Evolutionary conservation across 2,113 vertebrate genomes (phyloP).

Genomic region (Butorides virescens): DNA sequence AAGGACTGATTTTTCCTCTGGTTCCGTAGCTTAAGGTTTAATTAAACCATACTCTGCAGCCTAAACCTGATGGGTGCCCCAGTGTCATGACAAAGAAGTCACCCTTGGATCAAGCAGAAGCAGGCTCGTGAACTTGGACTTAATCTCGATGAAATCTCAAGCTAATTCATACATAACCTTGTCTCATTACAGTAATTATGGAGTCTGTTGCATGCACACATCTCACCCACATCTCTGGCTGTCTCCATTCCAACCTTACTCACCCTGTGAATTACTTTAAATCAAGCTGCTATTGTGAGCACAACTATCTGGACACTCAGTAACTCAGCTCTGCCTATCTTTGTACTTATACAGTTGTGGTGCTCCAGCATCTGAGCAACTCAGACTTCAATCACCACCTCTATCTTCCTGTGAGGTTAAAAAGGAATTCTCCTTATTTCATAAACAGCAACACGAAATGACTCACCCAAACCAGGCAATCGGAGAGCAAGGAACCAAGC

Average conservation of each 20-base stretch:
- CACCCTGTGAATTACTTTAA: background rate
- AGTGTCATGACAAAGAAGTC: background rate
- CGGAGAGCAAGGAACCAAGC: background rate
- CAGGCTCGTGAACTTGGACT: background rate
- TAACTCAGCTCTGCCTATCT: background rate
- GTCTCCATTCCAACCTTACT: background rate
- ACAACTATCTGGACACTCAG: background rate
- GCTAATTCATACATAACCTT: background rate
- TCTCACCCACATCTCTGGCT: background rate
- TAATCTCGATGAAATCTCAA: background rate
- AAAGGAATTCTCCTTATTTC: background rate
- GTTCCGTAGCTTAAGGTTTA: background rate
- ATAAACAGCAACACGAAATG: accelerated
- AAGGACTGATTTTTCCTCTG: background rate
- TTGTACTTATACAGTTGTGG: background rate
- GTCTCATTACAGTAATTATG: background rate
- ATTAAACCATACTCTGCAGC: background rate
- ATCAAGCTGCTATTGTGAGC: background rate
- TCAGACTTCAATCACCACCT: background rate
- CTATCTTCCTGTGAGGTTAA: background rate
- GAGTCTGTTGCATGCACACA: background rate
- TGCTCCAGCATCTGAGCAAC: background rate
- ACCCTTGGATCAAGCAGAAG: background rate
- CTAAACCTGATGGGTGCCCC: background rate
- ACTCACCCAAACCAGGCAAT: background rate